Evolutionary conservation across 2,888 invertebrate species (phyloP).

Genomic region (Zygothrica quintamaculata): DNA sequence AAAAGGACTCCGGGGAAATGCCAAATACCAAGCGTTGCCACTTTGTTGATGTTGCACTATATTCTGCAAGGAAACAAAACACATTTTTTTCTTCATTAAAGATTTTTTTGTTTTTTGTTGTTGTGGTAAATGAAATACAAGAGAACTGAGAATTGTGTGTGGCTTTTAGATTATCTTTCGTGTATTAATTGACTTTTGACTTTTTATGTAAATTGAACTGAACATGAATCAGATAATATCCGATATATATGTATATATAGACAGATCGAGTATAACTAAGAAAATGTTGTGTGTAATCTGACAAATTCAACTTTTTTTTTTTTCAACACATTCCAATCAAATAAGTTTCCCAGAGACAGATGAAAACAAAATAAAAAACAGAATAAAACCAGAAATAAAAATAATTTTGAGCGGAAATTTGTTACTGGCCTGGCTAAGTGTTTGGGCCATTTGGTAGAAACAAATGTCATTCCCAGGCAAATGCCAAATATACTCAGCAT

Average conservation of each 20-base stretch:
- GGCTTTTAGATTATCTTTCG: no score
- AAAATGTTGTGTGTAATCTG: no score
- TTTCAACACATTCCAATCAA: conserved; percentile 15
- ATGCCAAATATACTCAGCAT: conserved; percentile 50
- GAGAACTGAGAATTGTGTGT: neutral
- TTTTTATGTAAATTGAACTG: no score
- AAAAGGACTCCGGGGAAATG: conserved; percentile 68
- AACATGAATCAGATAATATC: no score
- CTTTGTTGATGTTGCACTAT: conserved; percentile 32
- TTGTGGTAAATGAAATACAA: no score
- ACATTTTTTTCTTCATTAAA: conserved; percentile 26
- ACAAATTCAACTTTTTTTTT: neutral
- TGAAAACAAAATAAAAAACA: conserved; percentile 32
- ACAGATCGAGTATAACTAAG: no score
- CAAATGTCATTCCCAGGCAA: conserved; percentile 65
- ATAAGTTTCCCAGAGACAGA: conserved; percentile 2
- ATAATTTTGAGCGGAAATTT: conserved; percentile 32
- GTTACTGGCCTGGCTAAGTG: no score
- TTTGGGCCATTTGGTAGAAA: conserved; percentile 43
- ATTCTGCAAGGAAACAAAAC: conserved; percentile 29
- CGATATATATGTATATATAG: no score
- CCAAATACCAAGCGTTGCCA: conserved; percentile 30
- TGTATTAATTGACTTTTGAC: neutral
- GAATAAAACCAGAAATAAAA: conserved; percentile 18
- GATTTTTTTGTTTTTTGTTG: neutral